Evolutionary conservation across 2,113 vertebrate genomes (phyloP), one percentile per base, ranked within the genome.

Genomic region (Pomatorhinus ruficollis): DNA sequence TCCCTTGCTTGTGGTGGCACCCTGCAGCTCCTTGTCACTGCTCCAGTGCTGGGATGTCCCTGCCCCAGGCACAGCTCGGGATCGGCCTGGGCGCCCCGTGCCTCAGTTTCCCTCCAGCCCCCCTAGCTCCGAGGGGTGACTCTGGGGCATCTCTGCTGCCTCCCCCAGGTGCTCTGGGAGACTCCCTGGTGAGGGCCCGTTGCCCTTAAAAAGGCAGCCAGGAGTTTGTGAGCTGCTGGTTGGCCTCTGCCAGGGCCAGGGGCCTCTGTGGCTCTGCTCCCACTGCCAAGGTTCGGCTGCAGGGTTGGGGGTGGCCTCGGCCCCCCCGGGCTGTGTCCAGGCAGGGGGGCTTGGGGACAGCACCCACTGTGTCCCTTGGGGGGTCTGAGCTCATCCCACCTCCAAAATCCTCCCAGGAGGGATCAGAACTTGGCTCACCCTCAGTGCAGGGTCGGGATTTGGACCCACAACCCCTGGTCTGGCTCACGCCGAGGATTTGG

Each of bases 181-280:
- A 6, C 52, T 63, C 63, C 93, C 49, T 5, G 1, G 0, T 18
- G 27, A 0, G 10, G 78, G 65, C 40, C 44, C 3, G 1, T 83
- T 94, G 83, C 66, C 95, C 96, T 96, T 96, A 83, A 91, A 93
- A 97, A 97, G 96, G 86, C 93, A 97, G 54, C 63, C 0, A 15
- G 88, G 78, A 50, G 10, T 30, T 90, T 60, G 87, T 81, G 79
- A 45, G 87, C 82, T 1, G 25, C 95, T 92, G 96, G 65, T 80
- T 84, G 91, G 94, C 30, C 28, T 65, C 53, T 50, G 53, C 5
- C 11, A 21, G 76, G 75, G 70, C 71, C 20, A 0, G 11, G 8
- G 49, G 52, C 33, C 13, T 47, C 39, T 3, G 59, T 1, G 0
- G 25, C 76, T 82, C 50, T 0, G 1, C 57, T 64, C 6, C 33